These are phyloP conservation scores for Threskiornis aethiopicus DNA, from an alignment of 2,797 vertebrate species.

Conservation along the genomic window DNA sequence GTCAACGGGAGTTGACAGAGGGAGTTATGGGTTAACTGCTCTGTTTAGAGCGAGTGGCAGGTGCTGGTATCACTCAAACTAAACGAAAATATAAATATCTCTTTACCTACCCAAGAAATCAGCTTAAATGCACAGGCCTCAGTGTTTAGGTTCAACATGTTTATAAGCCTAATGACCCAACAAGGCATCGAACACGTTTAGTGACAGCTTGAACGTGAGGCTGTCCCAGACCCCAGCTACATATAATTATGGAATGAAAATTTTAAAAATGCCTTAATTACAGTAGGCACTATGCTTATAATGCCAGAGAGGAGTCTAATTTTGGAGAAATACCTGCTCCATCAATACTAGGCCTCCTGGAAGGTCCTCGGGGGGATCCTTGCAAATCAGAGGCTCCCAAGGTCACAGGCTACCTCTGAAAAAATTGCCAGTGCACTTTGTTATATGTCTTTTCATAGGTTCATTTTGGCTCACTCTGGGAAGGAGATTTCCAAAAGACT, in stretches of 20 bases:
- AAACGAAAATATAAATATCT: constrained; percentile 61
- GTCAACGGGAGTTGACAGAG: constrained; percentile 45
- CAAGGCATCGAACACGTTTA: not conserved
- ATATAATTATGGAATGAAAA: not conserved
- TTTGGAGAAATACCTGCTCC: not conserved
- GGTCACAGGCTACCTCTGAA: not conserved
- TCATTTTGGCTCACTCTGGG: not conserved
- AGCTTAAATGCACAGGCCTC: not conserved
- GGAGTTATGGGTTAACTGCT: constrained; percentile 59
- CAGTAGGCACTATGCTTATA: not conserved
- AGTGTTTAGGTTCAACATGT: constrained; percentile 19
- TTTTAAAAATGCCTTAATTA: not conserved
- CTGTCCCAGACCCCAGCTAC: not conserved
- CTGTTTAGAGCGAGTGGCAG: constrained; percentile 45
- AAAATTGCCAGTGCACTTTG: not conserved
- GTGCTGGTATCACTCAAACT: constrained; percentile 62
- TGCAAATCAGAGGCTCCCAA: not conserved
- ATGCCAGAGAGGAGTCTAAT: not conserved
- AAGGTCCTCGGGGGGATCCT: not conserved
- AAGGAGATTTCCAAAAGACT: constrained; percentile 13
- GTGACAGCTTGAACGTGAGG: not conserved
- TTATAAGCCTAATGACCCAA: constrained; percentile 37
- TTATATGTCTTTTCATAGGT: not conserved
- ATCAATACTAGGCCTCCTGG: not conserved
- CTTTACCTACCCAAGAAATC: constrained; percentile 22